These are phyloP conservation scores for Nipponia nippon DNA, from an alignment of 2,113 vertebrate genomes.

Conservation along the genomic window DNA sequence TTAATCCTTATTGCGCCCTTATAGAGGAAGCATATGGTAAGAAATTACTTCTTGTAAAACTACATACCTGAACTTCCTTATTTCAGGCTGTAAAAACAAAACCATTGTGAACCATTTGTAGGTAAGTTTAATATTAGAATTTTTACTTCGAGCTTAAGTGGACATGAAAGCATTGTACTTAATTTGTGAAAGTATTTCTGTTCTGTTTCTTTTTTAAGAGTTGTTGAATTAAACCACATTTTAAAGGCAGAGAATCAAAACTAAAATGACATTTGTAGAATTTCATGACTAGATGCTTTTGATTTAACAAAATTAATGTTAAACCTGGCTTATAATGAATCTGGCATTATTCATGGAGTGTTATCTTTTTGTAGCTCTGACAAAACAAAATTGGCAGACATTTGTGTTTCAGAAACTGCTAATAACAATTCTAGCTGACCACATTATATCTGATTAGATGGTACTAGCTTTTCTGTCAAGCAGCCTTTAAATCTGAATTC, in stretches of 20 bases:
- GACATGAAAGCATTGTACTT: background rate
- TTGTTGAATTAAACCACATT: background rate
- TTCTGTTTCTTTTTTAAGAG: background rate
- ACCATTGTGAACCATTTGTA: background rate
- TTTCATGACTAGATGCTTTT: background rate
- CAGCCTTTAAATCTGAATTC: background rate
- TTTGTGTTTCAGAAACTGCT: background rate
- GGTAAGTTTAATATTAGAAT: background rate
- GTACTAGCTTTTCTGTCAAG: background rate
- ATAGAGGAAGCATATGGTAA: constrained; percentile 91
- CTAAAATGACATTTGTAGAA: background rate
- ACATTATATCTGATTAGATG: background rate
- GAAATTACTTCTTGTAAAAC: background rate
- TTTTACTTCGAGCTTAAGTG: background rate
- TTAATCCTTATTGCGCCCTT: constrained; percentile 88
- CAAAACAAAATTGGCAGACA: background rate
- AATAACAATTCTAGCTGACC: background rate
- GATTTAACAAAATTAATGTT: background rate
- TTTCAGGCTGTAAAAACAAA: background rate
- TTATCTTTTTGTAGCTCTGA: background rate
- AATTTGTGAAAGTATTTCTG: background rate
- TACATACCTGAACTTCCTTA: background rate
- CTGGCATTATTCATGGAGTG: background rate
- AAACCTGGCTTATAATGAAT: background rate
- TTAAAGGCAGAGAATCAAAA: background rate